phyloP scores from a whole-genome alignment of 2,113 vertebrate species.

The Crypturellus undulatus region DNA sequence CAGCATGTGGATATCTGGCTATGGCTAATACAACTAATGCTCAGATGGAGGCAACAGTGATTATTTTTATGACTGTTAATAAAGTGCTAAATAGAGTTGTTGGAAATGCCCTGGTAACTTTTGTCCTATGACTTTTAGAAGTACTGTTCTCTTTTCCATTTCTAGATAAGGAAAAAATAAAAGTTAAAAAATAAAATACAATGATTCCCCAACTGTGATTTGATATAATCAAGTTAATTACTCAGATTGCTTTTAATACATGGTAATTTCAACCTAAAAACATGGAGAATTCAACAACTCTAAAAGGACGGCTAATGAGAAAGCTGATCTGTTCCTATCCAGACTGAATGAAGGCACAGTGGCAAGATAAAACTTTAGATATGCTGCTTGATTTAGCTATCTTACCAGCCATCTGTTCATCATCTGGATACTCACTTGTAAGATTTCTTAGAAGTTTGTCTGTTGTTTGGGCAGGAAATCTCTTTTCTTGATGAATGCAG shows the following conservation, averaged over 20 bases:
- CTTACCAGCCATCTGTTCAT: background rate
- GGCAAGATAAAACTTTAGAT: background rate
- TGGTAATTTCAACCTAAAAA: conserved; percentile 18
- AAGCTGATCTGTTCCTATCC: background rate
- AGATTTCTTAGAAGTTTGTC: background rate
- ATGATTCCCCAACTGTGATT: background rate
- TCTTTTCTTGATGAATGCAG: background rate
- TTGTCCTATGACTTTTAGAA: background rate
- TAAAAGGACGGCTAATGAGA: background rate
- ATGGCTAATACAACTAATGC: background rate
- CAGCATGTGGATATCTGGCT: background rate
- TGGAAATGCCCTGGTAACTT: background rate
- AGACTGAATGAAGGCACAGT: background rate
- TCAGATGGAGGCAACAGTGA: background rate
- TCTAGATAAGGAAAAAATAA: background rate
- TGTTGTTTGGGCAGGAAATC: background rate
- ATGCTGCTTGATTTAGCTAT: background rate
- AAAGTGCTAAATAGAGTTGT: background rate
- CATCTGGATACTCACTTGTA: background rate
- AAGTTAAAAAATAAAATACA: background rate
- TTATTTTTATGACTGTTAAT: background rate
- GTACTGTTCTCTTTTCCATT: background rate
- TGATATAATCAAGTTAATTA: conserved; percentile 22
- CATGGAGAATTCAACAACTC: background rate
- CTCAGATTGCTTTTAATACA: conserved; percentile 4